A percentile compares a stretch with the other conserved stretches of the same genome.
phyloP scores from a whole-genome alignment of 2,797 vertebrate species.

The Alauda arvensis region DNA sequence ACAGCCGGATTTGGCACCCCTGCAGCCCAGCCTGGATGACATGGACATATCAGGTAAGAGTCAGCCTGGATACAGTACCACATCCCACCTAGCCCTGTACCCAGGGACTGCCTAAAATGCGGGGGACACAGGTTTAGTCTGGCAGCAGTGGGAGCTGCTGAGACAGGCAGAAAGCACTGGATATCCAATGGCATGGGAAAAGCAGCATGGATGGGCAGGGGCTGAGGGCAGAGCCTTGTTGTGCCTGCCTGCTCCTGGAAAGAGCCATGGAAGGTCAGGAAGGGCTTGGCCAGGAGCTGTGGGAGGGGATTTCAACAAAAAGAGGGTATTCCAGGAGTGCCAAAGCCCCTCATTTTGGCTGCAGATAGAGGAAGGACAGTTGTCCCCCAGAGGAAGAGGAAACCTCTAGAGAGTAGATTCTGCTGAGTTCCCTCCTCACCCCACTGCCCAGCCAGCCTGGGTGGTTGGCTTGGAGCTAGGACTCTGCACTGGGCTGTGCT shows the following conservation, averaged over 20 bases:
- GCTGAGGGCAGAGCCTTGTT: background rate
- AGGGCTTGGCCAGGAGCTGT: background rate
- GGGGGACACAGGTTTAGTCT: background rate
- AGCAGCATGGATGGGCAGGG: background rate
- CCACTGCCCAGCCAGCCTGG: background rate
- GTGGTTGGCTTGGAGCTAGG: background rate
- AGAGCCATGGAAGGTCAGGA: background rate
- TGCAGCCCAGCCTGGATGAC: constrained; percentile 93
- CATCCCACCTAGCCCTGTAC: background rate
- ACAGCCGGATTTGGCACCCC: constrained; percentile 89
- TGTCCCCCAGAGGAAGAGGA: background rate
- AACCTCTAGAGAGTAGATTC: background rate
- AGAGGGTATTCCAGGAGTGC: background rate
- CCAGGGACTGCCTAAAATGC: background rate
- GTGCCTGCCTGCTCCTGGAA: background rate
- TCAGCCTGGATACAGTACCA: rapidly evolving
- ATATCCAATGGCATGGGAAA: background rate
- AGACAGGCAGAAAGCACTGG: background rate
- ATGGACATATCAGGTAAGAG: constrained; percentile 93
- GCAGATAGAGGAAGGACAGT: background rate
- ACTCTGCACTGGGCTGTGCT: background rate
- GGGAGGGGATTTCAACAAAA: background rate
- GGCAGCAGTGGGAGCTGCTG: background rate
- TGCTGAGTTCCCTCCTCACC: background rate
- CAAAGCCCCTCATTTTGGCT: background rate